Base-by-base conservation (phyloP, 2,113 vertebrate species). In the Edolisoma coerulescens region DNA sequence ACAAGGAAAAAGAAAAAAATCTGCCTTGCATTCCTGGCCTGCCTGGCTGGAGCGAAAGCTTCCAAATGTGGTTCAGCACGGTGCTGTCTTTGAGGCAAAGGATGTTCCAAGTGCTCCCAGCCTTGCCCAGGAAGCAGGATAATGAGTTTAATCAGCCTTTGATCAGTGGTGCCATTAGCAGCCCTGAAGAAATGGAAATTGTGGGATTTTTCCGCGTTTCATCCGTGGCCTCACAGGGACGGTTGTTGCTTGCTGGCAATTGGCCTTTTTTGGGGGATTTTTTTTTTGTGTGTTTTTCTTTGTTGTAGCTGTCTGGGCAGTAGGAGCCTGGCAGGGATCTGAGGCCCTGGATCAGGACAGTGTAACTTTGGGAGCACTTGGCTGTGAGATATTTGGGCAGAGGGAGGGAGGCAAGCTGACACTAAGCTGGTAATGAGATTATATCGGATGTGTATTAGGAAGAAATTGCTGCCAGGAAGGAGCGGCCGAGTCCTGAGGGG, bases 81-180 rank as follows among this genome's bases (percentile, higher is more conserved):
- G 16, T 14, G 52, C 83, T 61, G 71, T 5, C 65, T 87, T 60
- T 12, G 63, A 93, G 80, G 60, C 84, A 70, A 26, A 91, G 82
- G 91, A 69, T 93, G 63, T 65, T 90, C 92, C 64, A 3, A 77
- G 68, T 54, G 83, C 93, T 91, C 52, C 20, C 60, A 60, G 86
- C 83, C 84, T 84, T 93, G 84, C 80, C 67, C 64, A 22, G 92
- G 93, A 82, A 91, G 67, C 70, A 33, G 45, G 45, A 39, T 79
- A 74, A 76, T 90, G 63, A 94, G 28, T 93, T 93, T 83, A 76
- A 69, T 61, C 70, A 77, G 84, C 7, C 92, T 95, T 95, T 91
- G 93, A 87, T 95, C 91, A 75, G 22, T 10, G 80, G 30, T 71
- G 84, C 92, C 53, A 1, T 84, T n/a, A 70, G 57, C 74, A 93